Conservation (phyloP, 2,888 invertebrate species). For the Diabrotica balteata region DNA sequence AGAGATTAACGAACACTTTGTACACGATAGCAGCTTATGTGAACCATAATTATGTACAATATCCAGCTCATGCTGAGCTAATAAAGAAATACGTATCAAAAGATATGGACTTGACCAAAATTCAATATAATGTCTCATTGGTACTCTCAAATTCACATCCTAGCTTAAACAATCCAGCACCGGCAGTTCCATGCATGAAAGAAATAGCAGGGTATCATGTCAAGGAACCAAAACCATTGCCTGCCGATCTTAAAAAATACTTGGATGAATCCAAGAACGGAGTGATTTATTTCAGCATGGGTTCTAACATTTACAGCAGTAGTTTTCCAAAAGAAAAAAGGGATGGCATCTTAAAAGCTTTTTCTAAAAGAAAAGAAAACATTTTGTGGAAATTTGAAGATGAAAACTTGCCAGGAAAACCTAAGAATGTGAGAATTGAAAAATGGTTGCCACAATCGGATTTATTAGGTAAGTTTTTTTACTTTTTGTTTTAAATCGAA, state of each 20-base stretch:
- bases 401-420: conserved; percentile 49
- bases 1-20: conserved; percentile 63
- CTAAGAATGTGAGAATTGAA: conserved; percentile 55
- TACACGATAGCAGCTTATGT: conserved; percentile 47
- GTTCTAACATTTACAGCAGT: conserved; percentile 65
- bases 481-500: no score
- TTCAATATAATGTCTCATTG: conserved; percentile 45
- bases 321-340: conserved; percentile 63
- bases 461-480: conserved; percentile 41
- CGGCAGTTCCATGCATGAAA: conserved; percentile 63
- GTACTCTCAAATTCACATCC: conserved; percentile 58
- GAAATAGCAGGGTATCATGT: conserved; percentile 66
- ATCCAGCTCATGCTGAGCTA: conserved; percentile 43
- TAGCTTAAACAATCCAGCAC: conserved; percentile 61
- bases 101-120: conserved; percentile 41
- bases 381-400: conserved; percentile 76
- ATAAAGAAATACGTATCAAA: conserved; percentile 47
- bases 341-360: conserved; percentile 64
- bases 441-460: conserved; percentile 49
- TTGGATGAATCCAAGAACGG: conserved; percentile 64
- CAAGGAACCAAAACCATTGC: conserved; percentile 44
- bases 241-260: conserved; percentile 60
- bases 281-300: conserved; percentile 67
- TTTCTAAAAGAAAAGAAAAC: conserved; percentile 67
- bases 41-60: conserved; percentile 36